These are phyloP conservation scores for Epistrophella euchroma DNA, from an alignment of 2,888 invertebrate genomes.

Conservation along the genomic window DNA sequence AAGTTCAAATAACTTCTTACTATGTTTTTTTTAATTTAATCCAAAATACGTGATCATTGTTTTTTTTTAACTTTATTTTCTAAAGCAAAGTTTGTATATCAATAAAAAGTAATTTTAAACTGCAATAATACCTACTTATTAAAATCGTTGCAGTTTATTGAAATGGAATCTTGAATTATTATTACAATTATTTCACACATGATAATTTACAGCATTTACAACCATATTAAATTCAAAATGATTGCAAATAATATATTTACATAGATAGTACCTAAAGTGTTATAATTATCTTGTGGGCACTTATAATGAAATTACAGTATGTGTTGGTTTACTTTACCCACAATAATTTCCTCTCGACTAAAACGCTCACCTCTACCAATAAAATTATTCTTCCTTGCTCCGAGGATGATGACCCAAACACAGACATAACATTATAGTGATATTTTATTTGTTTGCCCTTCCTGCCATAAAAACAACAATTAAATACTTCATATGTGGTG, in stretches of 20 bases:
- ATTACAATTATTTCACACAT: not conserved
- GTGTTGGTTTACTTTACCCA: not conserved
- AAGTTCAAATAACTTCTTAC: too few relatives aligned
- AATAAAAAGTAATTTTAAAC: too few relatives aligned
- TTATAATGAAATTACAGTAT: not conserved
- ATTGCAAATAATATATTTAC: not conserved
- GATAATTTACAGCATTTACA: not conserved
- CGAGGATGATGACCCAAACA: not conserved
- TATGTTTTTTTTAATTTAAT: too few relatives aligned
- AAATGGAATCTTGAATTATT: not conserved
- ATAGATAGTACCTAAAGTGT: not conserved
- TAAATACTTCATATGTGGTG: constrained; percentile 24
- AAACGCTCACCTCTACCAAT: not conserved
- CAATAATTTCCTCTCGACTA: not conserved
- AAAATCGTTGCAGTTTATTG: not conserved
- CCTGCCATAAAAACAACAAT: constrained; percentile 10
- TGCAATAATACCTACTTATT: too few relatives aligned
- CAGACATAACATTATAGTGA: not conserved
- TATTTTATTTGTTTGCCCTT: constrained; percentile 14
- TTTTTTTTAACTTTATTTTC: too few relatives aligned
- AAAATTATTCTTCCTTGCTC: not conserved
- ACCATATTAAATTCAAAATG: constrained; percentile 1
- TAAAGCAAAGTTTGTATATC: too few relatives aligned
- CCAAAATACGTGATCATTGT: too few relatives aligned
- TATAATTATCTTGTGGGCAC: constrained; percentile 10